A percentile compares a stretch with the other conserved stretches of the same genome.
Conservation (phyloP, 2,113 vertebrate genomes). For the Asarcornis scutulata region DNA sequence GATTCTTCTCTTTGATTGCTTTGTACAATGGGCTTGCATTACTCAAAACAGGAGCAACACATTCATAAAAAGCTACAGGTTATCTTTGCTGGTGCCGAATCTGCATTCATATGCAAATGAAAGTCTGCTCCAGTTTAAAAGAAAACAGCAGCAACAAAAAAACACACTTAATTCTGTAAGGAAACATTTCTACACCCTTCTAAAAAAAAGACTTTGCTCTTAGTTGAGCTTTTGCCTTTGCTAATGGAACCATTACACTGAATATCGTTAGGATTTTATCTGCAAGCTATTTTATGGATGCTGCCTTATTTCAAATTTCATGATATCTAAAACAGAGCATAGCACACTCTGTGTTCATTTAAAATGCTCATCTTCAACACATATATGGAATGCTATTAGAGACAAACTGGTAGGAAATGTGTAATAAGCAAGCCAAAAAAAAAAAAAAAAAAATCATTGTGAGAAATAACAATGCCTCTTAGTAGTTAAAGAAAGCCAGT, state of each 20-base stretch:
- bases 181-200: not conserved
- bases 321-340: not conserved
- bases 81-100: not conserved
- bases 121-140: not conserved
- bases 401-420: not conserved
- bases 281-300: not conserved
- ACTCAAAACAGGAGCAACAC: not conserved
- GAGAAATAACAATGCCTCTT: not conserved
- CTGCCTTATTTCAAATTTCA: not conserved
- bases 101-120: not conserved
- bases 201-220: not conserved
- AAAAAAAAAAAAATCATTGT: not conserved
- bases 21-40: not conserved
- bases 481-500: not conserved
- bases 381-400: not conserved
- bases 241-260: not conserved
- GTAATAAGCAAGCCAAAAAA: not conserved
- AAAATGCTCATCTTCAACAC: not conserved
- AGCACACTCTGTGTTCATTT: not conserved
- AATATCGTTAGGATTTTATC: not conserved
- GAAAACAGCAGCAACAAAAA: not conserved
- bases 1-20: not conserved
- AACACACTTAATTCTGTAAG: not conserved
- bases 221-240: not conserved
- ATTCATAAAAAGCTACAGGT: not conserved